Evolutionary conservation across 92 coral and sea anemone species (phyloP).

Genomic region (Plumapathes pennacea): DNA sequence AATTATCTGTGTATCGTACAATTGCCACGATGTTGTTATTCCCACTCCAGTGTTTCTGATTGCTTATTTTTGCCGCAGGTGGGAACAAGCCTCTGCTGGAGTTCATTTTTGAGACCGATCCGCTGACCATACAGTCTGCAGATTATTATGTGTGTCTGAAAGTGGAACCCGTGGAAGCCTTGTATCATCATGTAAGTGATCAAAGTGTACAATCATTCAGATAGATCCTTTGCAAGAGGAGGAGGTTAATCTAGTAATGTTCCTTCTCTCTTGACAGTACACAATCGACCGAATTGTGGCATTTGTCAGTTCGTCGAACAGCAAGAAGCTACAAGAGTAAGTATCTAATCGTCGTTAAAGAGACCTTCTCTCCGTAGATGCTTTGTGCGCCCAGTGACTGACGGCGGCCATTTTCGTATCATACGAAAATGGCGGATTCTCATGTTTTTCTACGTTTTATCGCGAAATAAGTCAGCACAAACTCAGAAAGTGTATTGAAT

Average conservation of each 20-base stretch:
- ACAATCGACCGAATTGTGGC: conserved; percentile 71
- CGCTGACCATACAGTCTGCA: conserved; percentile 58
- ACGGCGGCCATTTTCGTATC: too few species aligned
- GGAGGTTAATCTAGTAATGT: not conserved
- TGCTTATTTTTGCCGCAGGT: conserved; percentile 1
- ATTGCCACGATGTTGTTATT: too few species aligned
- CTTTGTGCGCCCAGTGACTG: too few species aligned
- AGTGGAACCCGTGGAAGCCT: conserved; percentile 80
- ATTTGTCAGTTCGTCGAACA: conserved; percentile 80
- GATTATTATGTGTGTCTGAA: conserved; percentile 77
- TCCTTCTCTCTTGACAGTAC: conserved; percentile 39
- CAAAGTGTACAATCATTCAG: not conserved
- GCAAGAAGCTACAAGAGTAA: conserved; percentile 87
- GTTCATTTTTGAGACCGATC: conserved; percentile 72
- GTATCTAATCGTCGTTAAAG: too few species aligned
- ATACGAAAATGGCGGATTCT: too few species aligned
- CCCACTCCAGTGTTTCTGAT: too few species aligned
- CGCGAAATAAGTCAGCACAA: too few species aligned
- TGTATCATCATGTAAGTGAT: conserved; percentile 71
- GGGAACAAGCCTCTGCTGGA: conserved; percentile 66
- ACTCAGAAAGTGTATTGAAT: too few species aligned
- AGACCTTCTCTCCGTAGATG: too few species aligned
- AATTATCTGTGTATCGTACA: too few species aligned
- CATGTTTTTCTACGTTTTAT: too few species aligned
- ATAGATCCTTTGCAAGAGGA: not conserved